A percentile compares a stretch with the other conserved stretches of the same genome.
phyloP scores from a whole-genome alignment of 2,888 invertebrate genomes.

The Nomada goodeniana region DNA sequence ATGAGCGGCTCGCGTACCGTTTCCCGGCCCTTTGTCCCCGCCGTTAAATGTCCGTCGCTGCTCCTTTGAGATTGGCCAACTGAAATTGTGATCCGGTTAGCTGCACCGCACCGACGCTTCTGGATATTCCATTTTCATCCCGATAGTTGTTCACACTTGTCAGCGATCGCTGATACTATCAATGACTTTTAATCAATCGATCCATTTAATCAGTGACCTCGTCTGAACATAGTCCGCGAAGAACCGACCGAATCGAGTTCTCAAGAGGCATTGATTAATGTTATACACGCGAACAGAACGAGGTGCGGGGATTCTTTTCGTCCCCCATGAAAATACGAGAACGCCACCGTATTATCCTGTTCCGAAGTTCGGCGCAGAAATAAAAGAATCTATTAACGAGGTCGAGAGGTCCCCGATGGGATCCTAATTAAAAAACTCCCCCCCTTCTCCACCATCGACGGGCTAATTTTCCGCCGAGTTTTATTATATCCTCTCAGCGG shows the following conservation, averaged over 20 bases:
- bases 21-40: not conserved
- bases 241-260: too few relatives aligned
- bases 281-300: too few relatives aligned
- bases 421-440: constrained; percentile 70
- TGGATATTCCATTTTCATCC: too few relatives aligned
- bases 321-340: constrained; percentile 52
- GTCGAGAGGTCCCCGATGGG: constrained; percentile 65
- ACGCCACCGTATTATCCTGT: constrained; percentile 45
- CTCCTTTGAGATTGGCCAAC: not conserved
- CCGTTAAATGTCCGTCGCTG: not conserved
- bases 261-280: too few relatives aligned
- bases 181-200: too few relatives aligned
- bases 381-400: constrained; percentile 67
- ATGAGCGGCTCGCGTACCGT: constrained; percentile 20
- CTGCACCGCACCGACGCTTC: too few relatives aligned
- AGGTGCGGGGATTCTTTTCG: not conserved
- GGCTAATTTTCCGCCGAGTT: constrained; percentile 66
- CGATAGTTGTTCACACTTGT: too few relatives aligned
- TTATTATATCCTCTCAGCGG: constrained; percentile 64
- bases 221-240: too few relatives aligned
- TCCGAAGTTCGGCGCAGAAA: constrained; percentile 52
- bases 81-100: too few relatives aligned
- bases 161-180: too few relatives aligned
- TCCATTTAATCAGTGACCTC: too few relatives aligned
- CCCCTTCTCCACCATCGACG: constrained; percentile 52